Evolutionary conservation across 1,140 invertebrate genomes (phyloP).

Genomic region (Drosophila obscura): DNA sequence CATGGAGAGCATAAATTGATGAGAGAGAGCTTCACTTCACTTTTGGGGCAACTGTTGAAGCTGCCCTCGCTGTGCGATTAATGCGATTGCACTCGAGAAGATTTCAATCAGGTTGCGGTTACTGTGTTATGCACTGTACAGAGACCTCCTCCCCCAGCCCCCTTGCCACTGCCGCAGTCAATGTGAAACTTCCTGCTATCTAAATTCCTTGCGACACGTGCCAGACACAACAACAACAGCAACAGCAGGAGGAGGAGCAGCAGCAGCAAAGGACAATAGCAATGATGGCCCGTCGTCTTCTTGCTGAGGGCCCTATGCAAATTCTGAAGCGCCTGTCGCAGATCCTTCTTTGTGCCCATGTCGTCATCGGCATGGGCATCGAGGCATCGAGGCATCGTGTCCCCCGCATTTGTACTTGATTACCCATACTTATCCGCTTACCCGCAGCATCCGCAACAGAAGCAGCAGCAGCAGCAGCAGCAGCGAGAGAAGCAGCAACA

Average conservation of each 20-base stretch:
- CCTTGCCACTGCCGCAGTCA: background rate
- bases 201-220: constrained; percentile 70
- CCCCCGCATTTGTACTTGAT: constrained; percentile 55
- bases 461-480: constrained; percentile 20
- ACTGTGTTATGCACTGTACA: constrained; percentile 43
- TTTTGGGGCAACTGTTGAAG: constrained; percentile 19
- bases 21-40: no score
- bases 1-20: no score
- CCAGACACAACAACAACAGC: constrained; percentile 69
- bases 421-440: constrained; percentile 38
- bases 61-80: constrained; percentile 32
- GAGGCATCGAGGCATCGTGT: background rate
- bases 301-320: constrained; percentile 23
- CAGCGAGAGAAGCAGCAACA: background rate
- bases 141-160: background rate
- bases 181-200: constrained; percentile 52
- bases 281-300: constrained; percentile 43
- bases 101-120: constrained; percentile 59
- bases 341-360: constrained; percentile 38
- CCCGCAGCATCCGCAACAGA: constrained; percentile 5
- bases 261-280: constrained; percentile 34
- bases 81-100: constrained; percentile 15
- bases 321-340: constrained; percentile 43
- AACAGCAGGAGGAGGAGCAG: constrained; percentile 21
- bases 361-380: constrained; percentile 26